Conservation (phyloP, 2,888 invertebrate genomes). For the Stenolophus ochropezus region DNA sequence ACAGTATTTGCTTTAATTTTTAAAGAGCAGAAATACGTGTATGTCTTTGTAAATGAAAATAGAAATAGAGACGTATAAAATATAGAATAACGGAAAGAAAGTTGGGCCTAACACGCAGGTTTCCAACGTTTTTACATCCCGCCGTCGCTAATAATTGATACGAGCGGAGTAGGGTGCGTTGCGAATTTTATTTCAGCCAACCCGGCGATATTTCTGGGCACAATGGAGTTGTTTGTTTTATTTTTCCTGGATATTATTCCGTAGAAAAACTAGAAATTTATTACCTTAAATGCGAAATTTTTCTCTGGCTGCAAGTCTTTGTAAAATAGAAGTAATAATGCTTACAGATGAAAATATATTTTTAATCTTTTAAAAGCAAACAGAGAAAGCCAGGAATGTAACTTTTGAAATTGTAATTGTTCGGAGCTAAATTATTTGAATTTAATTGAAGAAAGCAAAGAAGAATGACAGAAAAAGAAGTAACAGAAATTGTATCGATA, state of each 20-base stretch:
- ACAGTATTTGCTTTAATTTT: too few relatives aligned
- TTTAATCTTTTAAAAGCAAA: too few relatives aligned
- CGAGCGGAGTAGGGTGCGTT: conserved; percentile 28
- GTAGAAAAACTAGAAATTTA: not conserved
- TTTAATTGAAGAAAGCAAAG: not conserved
- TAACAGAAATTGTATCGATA: conserved; percentile 28
- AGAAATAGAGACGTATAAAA: conserved; percentile 16
- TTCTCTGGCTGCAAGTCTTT: not conserved
- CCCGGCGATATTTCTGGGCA: conserved; percentile 44
- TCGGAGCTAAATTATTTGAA: not conserved
- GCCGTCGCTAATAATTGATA: conserved; percentile 58
- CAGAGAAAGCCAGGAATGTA: too few relatives aligned
- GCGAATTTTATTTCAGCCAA: conserved; percentile 9
- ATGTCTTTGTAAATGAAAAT: not conserved
- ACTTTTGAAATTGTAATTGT: not conserved
- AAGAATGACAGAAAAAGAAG: conserved; percentile 12
- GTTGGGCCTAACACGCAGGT: not conserved
- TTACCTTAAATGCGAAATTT: not conserved
- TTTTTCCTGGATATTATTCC: conserved; percentile 41
- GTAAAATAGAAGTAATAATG: not conserved
- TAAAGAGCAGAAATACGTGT: not conserved
- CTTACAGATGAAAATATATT: not conserved
- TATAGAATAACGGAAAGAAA: conserved; percentile 10
- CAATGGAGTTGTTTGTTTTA: conserved; percentile 54
- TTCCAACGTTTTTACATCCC: conserved; percentile 41